Percentiles rank a stretch among this genome's conserved stretches.
phyloP scores from a whole-genome alignment of 2,888 invertebrate genomes.

The Leptopilina myrica region DNA sequence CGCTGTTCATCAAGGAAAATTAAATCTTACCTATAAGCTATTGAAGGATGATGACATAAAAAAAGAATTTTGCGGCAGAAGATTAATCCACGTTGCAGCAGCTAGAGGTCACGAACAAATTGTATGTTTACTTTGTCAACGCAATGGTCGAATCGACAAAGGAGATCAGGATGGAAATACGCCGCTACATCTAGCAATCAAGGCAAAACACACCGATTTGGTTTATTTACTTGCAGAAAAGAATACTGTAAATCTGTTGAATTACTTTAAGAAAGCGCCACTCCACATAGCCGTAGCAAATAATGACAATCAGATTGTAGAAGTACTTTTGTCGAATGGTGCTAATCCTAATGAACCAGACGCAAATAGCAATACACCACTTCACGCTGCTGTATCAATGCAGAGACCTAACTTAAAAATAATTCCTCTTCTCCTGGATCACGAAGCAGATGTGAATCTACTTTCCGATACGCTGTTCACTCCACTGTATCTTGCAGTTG shows the following conservation, averaged over 20 bases:
- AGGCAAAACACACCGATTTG: not conserved
- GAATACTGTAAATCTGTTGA: not conserved
- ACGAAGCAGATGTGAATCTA: not conserved
- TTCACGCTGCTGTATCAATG: too few relatives aligned
- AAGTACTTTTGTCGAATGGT: too few relatives aligned
- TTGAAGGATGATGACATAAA: not conserved
- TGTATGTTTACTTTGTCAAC: not conserved
- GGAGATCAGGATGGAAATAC: not conserved
- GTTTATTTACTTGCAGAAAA: not conserved
- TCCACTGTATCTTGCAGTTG: not conserved
- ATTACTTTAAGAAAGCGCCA: not conserved
- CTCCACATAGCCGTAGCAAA: not conserved
- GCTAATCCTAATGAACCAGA: too few relatives aligned
- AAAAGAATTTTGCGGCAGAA: not conserved
- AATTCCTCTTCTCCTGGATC: not conserved
- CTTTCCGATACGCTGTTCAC: not conserved
- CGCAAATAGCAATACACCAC: too few relatives aligned
- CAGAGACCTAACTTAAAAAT: not conserved
- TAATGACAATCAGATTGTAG: not conserved
- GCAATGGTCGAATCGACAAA: not conserved
- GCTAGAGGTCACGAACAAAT: not conserved
- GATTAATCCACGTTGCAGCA: not conserved
- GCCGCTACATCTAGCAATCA: not conserved
- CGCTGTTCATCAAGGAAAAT: not conserved
- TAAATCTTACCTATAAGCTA: not conserved